Evolutionary conservation across 2,797 vertebrate genomes (phyloP).

Genomic region (Pteronotus mesoamericanus): DNA sequence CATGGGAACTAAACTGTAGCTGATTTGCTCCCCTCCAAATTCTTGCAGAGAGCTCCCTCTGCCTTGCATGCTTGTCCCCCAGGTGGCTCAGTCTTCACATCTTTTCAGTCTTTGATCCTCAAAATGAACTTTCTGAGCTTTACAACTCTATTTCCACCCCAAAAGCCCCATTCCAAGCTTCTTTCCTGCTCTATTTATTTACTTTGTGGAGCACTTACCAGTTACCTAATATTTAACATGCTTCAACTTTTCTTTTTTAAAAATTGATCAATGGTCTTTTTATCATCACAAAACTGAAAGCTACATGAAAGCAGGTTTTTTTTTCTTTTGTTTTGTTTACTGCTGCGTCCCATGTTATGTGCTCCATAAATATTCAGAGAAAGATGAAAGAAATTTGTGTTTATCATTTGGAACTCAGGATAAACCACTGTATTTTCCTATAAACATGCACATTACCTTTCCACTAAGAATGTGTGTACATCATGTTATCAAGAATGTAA

Average conservation of each 20-base stretch:
- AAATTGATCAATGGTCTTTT: not conserved
- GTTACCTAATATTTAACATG: not conserved
- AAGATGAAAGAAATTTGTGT: not conserved
- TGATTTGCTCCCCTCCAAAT: not conserved
- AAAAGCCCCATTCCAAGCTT: too few species aligned
- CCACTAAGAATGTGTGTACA: not conserved
- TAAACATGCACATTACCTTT: not conserved
- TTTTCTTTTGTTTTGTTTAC: not conserved
- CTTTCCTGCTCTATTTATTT: not conserved
- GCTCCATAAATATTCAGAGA: not conserved
- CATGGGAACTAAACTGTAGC: not conserved
- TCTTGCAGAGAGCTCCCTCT: not conserved
- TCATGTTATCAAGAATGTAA: not conserved
- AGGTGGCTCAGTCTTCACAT: not conserved
- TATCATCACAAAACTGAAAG: not conserved
- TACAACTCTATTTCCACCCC: not conserved
- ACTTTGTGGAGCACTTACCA: not conserved
- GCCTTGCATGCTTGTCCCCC: not conserved
- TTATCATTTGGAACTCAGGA: not conserved
- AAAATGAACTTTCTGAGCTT: not conserved
- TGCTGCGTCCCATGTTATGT: not conserved
- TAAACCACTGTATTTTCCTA: not conserved
- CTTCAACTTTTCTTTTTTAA: too few species aligned
- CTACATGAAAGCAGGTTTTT: not conserved
- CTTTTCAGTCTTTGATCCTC: not conserved